Evolutionary conservation across 2,888 invertebrate species (phyloP), one percentile per base, ranked within the genome.

Genomic region (Margaritifera margaritifera): DNA sequence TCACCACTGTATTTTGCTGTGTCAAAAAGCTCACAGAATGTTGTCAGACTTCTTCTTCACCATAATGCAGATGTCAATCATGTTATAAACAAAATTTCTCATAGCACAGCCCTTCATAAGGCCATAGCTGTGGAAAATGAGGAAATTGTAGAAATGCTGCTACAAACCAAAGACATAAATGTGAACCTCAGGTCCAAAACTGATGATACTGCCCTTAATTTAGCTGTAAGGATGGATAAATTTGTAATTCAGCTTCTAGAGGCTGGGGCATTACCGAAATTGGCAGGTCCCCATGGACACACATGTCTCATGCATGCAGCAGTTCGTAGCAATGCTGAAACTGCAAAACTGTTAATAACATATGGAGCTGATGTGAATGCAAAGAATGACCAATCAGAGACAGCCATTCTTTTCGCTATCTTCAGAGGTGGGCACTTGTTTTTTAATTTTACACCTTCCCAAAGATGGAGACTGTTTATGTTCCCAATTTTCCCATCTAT

Each of bases 241-340:
- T 74, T 78, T 31, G 59, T 78, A 51, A 77, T 76, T 24, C 61
- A 74, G 63, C 67, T 87, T 51, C 62, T 87, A 56, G 68, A 77
- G 24, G 80, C 83, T n/a, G 86, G 86, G 2, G 85, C 85, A 4
- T 64, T 82, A 63, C 79, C 81, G 2, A 79, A 86, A 42, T 50
- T 74, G 2, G 66, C 66, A 0, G 79, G 79, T 50, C 42, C 66
- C 0, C 58, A 66, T 20, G 79, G 79, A 2, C 70, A 64, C 20
- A 75, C 82, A 3, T 80, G 85, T 4, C 68, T 86, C 18, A 75
- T 83, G 68, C 72, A 83, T 51, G 77, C 83, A 0, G 80, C 80
- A 42, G 71, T 74, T 19, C 66, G 71, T n/a, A 71, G 76, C 8
- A 75, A 78, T 31, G 66, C 69, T 27, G 78, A 80, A 6, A 69